Conservation (phyloP, 2,888 invertebrate genomes). For the Mamestra brassicae region DNA sequence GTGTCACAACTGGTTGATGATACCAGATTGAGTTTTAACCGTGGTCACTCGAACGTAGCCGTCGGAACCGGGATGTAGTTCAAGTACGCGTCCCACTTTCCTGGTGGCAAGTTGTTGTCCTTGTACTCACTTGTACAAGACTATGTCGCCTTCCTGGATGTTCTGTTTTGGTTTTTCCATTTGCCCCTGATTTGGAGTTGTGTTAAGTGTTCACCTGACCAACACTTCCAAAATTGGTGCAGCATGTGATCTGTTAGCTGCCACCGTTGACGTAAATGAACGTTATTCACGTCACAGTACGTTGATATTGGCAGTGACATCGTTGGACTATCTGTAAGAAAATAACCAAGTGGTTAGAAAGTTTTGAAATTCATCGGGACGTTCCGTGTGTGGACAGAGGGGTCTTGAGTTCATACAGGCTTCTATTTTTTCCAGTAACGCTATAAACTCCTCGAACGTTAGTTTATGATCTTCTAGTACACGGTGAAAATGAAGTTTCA, state of each 20-base stretch:
- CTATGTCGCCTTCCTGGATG: constrained; percentile 5
- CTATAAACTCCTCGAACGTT: neutral
- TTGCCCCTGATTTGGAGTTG: neutral
- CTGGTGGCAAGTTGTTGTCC: constrained; percentile 12
- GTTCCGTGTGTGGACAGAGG: neutral
- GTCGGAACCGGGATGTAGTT: constrained; percentile 2
- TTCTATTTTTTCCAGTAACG: neutral
- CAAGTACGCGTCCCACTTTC: constrained; percentile 8
- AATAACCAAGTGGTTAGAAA: neutral
- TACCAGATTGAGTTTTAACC: neutral
- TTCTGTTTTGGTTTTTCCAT: neutral
- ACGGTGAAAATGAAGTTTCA: neutral
- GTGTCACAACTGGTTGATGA: too few species aligned
- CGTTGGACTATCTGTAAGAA: neutral
- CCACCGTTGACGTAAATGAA: neutral
- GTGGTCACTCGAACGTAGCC: constrained; percentile 1
- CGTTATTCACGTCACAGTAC: neutral
- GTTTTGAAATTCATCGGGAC: too few species aligned
- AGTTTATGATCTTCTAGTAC: neutral
- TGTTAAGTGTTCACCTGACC: neutral
- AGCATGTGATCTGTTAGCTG: neutral
- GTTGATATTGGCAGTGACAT: neutral
- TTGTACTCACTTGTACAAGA: too few species aligned
- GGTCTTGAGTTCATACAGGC: neutral
- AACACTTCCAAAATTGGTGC: neutral